Base-by-base conservation (phyloP, 2,113 vertebrate genomes). In the Prunella fulvescens region DNA sequence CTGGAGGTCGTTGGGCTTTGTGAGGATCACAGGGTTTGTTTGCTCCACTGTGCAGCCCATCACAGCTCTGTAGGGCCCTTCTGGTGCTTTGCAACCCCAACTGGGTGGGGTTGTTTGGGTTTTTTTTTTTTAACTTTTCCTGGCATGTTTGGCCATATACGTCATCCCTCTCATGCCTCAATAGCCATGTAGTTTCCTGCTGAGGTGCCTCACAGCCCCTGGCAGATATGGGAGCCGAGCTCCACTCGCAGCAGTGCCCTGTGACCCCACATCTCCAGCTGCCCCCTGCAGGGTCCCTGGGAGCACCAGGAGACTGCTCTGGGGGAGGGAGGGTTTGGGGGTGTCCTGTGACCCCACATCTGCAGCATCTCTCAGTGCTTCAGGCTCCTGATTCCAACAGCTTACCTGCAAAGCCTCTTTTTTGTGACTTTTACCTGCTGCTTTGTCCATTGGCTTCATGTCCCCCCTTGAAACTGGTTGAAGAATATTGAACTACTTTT, bases 71-170 rank as follows among this genome's bases (percentile, higher is more conserved):
- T 6, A 6, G 50, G 31, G 20, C 15, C 12, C 17, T 58, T 31
- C 13, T n/a, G 37, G 14, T 18, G 64, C 22, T 25, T 54, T 12
- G 22, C 5, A 16, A n/a, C n/a, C n/a, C 19, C 9, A 2, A 0
- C 11, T 19, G 9, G 5, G 5, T 17, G 40, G 5, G 23, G 9
- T 28, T 47, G 29, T 33, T 33, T 12, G 48, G 29, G 23, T 1
- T 3, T 61, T 61, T 1, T 3, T 61, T 61, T 26, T 39, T 48
- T 14, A 3, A 2, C 20, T 42, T 70, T 17, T 81, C 11, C 24
- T 20, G 64, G 26, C 0, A 0, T 7, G 1, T 16, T 35, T 35
- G 65, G 65, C 29, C 10, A 6, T 2, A 0, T 8, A 18, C 7
- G 3, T 29, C 7, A 3, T 8, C 14, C 4, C 7, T 50, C 6